phyloP scores from a whole-genome alignment of 2,888 invertebrate species.

The Bombylius discolor region DNA sequence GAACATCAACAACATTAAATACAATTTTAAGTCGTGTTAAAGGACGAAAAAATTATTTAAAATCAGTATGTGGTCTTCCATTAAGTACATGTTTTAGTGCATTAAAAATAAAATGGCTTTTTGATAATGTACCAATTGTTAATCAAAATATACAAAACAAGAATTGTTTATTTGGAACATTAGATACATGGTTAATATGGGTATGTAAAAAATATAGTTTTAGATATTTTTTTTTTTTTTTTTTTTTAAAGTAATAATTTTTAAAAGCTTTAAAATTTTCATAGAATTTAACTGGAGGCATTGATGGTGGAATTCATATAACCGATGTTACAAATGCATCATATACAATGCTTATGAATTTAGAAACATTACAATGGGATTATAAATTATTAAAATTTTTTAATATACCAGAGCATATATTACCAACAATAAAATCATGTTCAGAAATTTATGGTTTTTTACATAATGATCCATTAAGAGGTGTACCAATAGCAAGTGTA shows the following conservation, averaged over 20 bases:
- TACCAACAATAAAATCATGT: conserved; percentile 82
- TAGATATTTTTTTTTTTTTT: conserved; percentile 1
- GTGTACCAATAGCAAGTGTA: conserved; percentile 80
- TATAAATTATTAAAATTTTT: conserved; percentile 76
- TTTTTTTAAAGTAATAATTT: too few species aligned
- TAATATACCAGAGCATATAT: conserved; percentile 64
- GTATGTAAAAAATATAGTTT: conserved; percentile 34
- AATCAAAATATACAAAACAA: conserved; percentile 53
- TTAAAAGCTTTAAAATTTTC: conserved; percentile 14
- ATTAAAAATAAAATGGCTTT: conserved; percentile 84
- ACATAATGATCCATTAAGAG: conserved; percentile 56
- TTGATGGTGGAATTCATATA: conserved; percentile 53
- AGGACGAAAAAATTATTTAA: conserved; percentile 49
- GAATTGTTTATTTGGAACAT: conserved; percentile 71
- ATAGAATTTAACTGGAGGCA: conserved; percentile 49
- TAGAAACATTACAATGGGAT: conserved; percentile 82
- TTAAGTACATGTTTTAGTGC: conserved; percentile 94
- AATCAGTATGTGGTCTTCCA: conserved; percentile 72
- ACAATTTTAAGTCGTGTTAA: conserved; percentile 59
- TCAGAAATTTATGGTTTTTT: conserved; percentile 85
- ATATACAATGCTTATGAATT: conserved; percentile 90
- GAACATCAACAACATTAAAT: conserved; percentile 74
- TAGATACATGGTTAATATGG: conserved; percentile 95
- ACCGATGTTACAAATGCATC: conserved; percentile 98
- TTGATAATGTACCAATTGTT: conserved; percentile 70